Conservation (phyloP, 2,888 invertebrate genomes). For the Sympetrum striolatum region DNA sequence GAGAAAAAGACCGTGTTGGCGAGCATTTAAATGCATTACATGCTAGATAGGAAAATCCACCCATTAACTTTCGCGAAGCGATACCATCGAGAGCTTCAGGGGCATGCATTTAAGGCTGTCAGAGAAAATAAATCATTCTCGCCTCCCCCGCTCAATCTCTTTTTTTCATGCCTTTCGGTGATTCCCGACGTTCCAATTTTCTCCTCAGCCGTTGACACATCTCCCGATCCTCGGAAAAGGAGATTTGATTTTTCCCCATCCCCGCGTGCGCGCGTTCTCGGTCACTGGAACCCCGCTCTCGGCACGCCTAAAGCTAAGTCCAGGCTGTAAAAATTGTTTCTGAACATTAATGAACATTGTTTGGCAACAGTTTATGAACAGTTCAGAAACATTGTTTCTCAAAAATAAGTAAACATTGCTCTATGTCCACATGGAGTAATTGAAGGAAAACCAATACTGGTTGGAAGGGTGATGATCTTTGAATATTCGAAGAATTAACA, state of each 20-base stretch:
- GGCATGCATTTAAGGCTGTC: conserved; percentile 23
- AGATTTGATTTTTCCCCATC: background rate
- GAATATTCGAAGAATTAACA: too few relatives aligned
- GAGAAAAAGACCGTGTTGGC: background rate
- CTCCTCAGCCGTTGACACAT: conserved; percentile 29
- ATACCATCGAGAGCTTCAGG: background rate
- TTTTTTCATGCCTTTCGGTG: background rate
- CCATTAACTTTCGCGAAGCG: conserved; percentile 29
- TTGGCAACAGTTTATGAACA: too few relatives aligned
- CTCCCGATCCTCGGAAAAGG: background rate
- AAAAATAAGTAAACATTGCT: too few relatives aligned
- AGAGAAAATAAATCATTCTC: conserved; percentile 21
- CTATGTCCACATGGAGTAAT: too few relatives aligned
- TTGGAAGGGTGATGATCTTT: too few relatives aligned
- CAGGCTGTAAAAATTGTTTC: too few relatives aligned
- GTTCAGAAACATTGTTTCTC: too few relatives aligned
- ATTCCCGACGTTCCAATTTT: conserved; percentile 24
- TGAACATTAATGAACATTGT: too few relatives aligned
- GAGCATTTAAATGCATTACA: conserved; percentile 39
- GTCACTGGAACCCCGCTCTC: background rate
- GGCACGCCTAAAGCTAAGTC: too few relatives aligned
- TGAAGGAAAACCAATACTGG: too few relatives aligned
- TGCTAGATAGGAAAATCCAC: conserved; percentile 34
- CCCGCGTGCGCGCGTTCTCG: background rate
- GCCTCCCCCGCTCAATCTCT: background rate